Conservation (phyloP, 2,888 invertebrate species). For the Cephus runcator region DNA sequence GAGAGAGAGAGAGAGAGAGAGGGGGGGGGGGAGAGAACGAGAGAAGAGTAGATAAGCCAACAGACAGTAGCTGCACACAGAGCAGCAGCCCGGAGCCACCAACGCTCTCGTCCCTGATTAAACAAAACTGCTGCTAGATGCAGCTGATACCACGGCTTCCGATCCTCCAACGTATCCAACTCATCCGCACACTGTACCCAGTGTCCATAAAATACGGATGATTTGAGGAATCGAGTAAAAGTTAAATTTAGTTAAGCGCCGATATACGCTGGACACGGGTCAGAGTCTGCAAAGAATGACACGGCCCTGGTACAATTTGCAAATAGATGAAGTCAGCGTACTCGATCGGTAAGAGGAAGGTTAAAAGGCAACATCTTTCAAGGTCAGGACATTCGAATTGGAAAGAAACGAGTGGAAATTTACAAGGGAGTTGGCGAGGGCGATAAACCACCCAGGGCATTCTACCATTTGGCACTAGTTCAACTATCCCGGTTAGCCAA, state of each 20-base stretch:
- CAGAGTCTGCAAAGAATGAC: background rate
- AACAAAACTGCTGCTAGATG: constrained; percentile 36
- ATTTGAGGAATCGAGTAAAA: background rate
- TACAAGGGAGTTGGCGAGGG: background rate
- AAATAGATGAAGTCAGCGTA: background rate
- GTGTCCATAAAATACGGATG: background rate
- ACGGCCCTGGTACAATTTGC: background rate
- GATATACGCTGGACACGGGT: background rate
- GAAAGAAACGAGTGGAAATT: background rate
- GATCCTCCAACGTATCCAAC: background rate
- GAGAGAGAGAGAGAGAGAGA: background rate
- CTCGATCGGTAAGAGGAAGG: background rate
- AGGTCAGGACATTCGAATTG: background rate
- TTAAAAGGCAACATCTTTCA: background rate
- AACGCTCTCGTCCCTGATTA: constrained; percentile 37
- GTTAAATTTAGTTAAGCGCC: background rate
- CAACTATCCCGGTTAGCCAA: background rate
- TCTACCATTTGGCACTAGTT: background rate
- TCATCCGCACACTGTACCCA: background rate
- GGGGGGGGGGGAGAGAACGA: no score
- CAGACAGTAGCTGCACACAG: constrained; percentile 27
- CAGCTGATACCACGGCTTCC: constrained; percentile 26
- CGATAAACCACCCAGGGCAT: background rate
- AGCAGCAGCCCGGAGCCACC: constrained; percentile 6
- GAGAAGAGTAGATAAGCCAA: constrained; percentile 37